A percentile compares a stretch with the other conserved stretches of the same genome.
Evolutionary conservation across 2,888 invertebrate species (phyloP).

Genomic region (Aleiodes leptofemur): DNA sequence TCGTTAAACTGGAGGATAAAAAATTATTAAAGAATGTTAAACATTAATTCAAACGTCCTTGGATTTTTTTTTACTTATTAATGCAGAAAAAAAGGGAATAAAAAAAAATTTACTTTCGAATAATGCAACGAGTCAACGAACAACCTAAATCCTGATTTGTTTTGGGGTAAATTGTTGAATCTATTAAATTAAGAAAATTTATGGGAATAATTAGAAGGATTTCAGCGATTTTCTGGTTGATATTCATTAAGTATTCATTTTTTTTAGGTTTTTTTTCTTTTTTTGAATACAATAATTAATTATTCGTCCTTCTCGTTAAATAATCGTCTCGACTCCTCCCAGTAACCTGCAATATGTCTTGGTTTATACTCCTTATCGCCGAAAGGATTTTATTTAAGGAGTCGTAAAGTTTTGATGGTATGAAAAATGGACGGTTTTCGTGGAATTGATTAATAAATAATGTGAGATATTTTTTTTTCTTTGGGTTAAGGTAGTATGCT

Average conservation of each 20-base stretch:
- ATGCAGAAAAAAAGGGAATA: not conserved
- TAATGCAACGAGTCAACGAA: not conserved
- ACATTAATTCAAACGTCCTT: slow-evolving; percentile 5
- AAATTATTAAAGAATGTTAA: not conserved
- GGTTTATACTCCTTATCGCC: no score
- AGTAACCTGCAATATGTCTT: no score
- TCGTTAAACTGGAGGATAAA: slow-evolving; percentile 14
- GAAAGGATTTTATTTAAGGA: no score
- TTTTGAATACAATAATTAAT: not conserved
- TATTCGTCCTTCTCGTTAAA: not conserved
- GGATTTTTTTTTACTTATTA: not conserved
- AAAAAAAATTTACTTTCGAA: slow-evolving; percentile 1
- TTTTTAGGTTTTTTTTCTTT: not conserved
- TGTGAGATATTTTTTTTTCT: no score
- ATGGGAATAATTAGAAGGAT: not conserved
- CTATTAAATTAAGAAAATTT: slow-evolving; percentile 16
- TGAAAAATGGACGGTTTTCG: no score
- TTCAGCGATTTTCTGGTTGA: slow-evolving; percentile 8
- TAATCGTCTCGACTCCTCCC: no score
- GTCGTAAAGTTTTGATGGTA: no score
- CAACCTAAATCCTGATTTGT: slow-evolving; percentile 18
- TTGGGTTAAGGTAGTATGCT: no score
- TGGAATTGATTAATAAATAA: no score
- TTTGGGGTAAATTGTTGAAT: not conserved
- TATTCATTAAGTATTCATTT: slow-evolving; percentile 2